Conservation (phyloP, 2,113 vertebrate genomes). For the Columba janthina region DNA sequence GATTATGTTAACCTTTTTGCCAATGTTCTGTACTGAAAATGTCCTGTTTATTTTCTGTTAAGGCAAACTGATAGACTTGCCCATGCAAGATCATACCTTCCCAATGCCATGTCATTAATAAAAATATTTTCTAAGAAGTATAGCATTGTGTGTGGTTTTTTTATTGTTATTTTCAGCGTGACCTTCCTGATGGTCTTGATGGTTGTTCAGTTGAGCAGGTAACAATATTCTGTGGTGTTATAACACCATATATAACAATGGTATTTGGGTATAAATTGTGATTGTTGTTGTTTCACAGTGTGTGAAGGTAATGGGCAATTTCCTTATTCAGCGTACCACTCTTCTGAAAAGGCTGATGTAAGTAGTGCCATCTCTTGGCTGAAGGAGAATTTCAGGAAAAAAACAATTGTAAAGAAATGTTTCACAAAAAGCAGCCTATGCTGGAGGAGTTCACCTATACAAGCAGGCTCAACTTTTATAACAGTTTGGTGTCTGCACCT, state of each 20-base stretch:
- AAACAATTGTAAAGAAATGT: not conserved
- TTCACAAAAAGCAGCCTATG: not conserved
- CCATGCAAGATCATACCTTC: not conserved
- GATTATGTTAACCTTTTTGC: not conserved
- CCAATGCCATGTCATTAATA: not conserved
- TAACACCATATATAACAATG: accelerated
- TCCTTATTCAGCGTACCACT: not conserved
- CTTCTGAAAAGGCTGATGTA: not conserved
- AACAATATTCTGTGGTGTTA: not conserved
- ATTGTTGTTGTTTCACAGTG: accelerated
- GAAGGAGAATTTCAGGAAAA: not conserved
- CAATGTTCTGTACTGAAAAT: not conserved
- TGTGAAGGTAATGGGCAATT: not conserved
- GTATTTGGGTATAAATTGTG: not conserved
- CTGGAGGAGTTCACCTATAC: not conserved
- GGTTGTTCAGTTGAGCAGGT: not conserved
- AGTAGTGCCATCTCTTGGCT: not conserved
- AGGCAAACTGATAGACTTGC: not conserved
- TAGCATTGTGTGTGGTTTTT: not conserved
- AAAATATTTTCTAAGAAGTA: not conserved
- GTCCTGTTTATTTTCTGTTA: not conserved
- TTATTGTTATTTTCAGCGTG: not conserved
- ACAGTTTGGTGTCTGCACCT: not conserved
- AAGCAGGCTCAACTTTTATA: not conserved
- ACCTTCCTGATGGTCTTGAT: not conserved